A percentile compares a stretch with the other conserved stretches of the same genome.
Conservation (phyloP, 2,888 invertebrate species). For the Muschampia plurimacula region DNA sequence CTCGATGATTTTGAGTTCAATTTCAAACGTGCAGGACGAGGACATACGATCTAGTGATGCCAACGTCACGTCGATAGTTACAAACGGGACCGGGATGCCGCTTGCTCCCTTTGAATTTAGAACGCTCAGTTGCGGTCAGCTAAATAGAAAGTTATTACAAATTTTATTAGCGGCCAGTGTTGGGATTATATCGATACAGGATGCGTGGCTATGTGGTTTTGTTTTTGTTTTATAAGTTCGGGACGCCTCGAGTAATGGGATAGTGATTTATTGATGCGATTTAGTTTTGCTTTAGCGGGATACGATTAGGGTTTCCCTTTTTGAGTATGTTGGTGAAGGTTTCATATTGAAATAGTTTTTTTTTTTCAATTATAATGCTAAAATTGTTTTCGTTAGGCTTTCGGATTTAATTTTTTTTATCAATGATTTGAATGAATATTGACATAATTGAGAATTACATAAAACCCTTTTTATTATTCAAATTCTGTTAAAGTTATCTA, state of each 20-base stretch:
- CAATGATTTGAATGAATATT: too few relatives aligned
- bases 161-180: constrained; percentile 52
- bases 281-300: background rate
- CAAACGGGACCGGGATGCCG: constrained; percentile 55
- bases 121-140: constrained; percentile 55
- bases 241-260: constrained; percentile 11
- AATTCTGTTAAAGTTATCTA: too few relatives aligned
- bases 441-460: too few relatives aligned
- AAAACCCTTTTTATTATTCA: too few relatives aligned
- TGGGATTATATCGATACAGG: constrained; percentile 48
- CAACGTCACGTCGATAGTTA: constrained; percentile 51
- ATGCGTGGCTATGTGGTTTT: constrained; percentile 27
- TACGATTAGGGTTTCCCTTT: background rate
- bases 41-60: constrained; percentile 42
- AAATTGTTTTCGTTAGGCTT: too few relatives aligned
- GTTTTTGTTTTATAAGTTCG: constrained; percentile 26
- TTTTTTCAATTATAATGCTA: too few relatives aligned
- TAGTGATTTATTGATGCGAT: constrained; percentile 22
- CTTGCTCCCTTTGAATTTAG: constrained; percentile 56
- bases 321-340: background rate
- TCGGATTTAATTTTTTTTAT: too few relatives aligned
- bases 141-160: constrained; percentile 53
- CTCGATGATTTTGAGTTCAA: background rate
- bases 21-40: background rate
- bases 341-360: background rate